Percentiles rank a stretch among this genome's conserved stretches.
Conservation (phyloP, 2,113 vertebrate genomes). For the Oryctolagus cuniculus region DNA sequence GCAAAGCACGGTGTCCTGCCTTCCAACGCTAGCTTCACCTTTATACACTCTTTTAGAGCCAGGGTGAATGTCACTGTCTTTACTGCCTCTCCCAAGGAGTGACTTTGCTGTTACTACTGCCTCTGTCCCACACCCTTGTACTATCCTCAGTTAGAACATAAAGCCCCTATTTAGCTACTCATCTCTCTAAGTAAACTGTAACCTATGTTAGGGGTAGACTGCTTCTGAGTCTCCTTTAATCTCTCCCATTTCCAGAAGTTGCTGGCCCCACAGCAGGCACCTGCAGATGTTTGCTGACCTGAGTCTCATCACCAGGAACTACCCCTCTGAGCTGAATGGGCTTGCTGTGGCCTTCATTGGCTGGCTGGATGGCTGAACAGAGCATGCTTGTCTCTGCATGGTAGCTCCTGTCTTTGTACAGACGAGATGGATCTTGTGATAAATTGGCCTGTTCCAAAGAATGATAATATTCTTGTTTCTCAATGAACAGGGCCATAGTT, state of each 20-base stretch:
- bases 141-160: background rate
- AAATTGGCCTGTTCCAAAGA: background rate
- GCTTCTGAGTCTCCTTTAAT: background rate
- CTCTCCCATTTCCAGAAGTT: background rate
- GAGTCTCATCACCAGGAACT: background rate
- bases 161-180: background rate
- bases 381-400: rapidly evolving
- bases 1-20: background rate
- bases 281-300: background rate
- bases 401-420: background rate
- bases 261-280: too few relatives aligned
- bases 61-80: background rate
- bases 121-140: background rate
- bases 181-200: background rate
- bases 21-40: background rate
- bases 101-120: background rate
- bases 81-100: background rate
- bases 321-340: background rate
- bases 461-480: background rate
- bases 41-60: background rate
- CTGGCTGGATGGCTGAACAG: background rate
- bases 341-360: background rate
- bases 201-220: background rate
- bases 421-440: background rate
- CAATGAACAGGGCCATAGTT: background rate